Conservation (phyloP, 2,113 vertebrate genomes). For the Cardinalis cardinalis region DNA sequence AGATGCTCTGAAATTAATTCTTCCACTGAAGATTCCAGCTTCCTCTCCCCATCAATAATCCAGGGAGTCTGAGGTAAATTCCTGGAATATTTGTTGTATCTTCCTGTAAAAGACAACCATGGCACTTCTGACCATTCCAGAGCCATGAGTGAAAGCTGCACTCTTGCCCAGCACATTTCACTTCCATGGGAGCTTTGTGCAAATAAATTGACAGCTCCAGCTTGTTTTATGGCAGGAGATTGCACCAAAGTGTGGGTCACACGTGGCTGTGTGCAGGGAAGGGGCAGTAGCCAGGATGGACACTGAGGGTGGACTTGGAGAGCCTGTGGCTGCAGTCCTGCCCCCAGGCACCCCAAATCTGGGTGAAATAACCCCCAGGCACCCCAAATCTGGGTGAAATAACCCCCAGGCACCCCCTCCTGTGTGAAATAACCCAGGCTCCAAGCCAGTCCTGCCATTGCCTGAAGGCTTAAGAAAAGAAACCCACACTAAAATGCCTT, state of each 20-base stretch:
- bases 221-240: neutral
- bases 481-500: neutral
- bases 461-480: neutral
- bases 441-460: neutral
- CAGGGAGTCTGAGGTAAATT: conserved; percentile 95
- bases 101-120: conserved; percentile 71
- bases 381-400: too few relatives aligned
- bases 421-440: neutral
- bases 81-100: conserved; percentile 96
- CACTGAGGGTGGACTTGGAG: neutral
- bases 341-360: neutral
- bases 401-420: neutral
- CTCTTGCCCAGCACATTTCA: neutral
- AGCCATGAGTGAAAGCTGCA: neutral
- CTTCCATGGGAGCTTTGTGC: neutral
- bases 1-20: conserved; percentile 91
- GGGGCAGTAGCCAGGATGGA: neutral
- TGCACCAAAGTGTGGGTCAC: neutral
- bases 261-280: neutral
- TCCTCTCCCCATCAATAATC: conserved; percentile 94
- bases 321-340: neutral
- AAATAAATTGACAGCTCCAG: neutral
- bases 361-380: neutral
- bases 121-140: neutral
- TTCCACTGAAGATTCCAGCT: conserved; percentile 96